These are phyloP conservation scores for Leptobrachium ailaonicum DNA, from an alignment of 2,113 vertebrate genomes.

Conservation along the genomic window DNA sequence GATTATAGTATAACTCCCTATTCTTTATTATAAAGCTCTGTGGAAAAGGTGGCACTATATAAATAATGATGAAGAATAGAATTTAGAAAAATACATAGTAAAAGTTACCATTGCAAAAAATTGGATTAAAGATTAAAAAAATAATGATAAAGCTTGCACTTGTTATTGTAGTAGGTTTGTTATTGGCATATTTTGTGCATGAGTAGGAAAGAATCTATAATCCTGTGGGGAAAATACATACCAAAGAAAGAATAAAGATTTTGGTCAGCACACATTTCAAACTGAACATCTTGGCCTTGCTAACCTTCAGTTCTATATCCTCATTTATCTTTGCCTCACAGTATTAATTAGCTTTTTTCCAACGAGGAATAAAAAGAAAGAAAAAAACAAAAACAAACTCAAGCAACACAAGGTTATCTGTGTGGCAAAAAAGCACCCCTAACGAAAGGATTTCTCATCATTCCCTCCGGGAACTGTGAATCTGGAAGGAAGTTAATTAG, in stretches of 20 bases:
- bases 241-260: conserved; percentile 28
- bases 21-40: no score
- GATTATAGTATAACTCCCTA: no score
- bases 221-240: background rate
- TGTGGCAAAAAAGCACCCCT: conserved; percentile 26
- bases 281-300: conserved; percentile 38
- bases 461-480: conserved; percentile 36
- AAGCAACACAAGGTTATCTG: conserved; percentile 29
- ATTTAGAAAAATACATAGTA: no score
- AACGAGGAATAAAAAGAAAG: conserved; percentile 17
- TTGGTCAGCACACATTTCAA: conserved; percentile 27
- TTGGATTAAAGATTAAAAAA: no score
- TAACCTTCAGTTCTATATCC: conserved; percentile 31
- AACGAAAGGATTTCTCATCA: conserved; percentile 36
- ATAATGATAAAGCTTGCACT: no score
- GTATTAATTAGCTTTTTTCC: conserved; percentile 35
- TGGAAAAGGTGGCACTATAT: no score
- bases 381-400: background rate
- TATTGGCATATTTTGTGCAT: no score
- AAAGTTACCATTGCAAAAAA: no score
- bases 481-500: conserved; percentile 28
- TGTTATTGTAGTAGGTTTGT: no score
- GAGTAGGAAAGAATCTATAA: background rate
- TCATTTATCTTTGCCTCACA: conserved; percentile 23
- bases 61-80: no score